These are phyloP conservation scores for Phyllotreta striolata DNA, from an alignment of 2,888 invertebrate genomes.

Conservation along the genomic window DNA sequence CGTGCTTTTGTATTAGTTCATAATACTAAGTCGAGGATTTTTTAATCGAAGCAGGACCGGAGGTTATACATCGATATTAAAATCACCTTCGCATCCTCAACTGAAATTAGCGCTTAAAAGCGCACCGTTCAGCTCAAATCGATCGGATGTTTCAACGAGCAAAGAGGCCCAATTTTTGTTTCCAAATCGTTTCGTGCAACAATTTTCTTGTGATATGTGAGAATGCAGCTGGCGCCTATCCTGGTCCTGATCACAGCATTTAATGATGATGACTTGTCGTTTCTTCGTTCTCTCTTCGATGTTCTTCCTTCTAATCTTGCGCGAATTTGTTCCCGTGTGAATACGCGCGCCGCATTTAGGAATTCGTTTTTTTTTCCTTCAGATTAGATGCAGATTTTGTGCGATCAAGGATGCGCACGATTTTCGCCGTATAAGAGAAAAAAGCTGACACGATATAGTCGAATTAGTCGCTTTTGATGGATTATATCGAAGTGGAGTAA, in stretches of 20 bases:
- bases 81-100: no score
- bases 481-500: neutral
- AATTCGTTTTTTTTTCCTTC: constrained; percentile 12
- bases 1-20: constrained; percentile 27
- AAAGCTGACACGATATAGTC: neutral
- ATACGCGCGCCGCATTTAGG: constrained; percentile 21
- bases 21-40: no score
- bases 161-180: no score
- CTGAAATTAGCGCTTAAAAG: no score
- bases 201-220: neutral
- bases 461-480: constrained; percentile 6
- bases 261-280: constrained; percentile 14
- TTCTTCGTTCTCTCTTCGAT: no score
- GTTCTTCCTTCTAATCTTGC: constrained; percentile 13
- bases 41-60: constrained; percentile 8
- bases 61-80: no score
- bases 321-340: constrained; percentile 35
- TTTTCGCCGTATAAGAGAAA: neutral
- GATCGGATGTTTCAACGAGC: no score
- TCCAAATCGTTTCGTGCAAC: neutral
- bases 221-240: neutral
- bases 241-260: neutral
- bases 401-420: constrained; percentile 18
- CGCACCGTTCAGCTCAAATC: no score
- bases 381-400: neutral